These are phyloP conservation scores for Mustelus asterias DNA, from an alignment of 2,113 vertebrate genomes.

Conservation along the genomic window DNA sequence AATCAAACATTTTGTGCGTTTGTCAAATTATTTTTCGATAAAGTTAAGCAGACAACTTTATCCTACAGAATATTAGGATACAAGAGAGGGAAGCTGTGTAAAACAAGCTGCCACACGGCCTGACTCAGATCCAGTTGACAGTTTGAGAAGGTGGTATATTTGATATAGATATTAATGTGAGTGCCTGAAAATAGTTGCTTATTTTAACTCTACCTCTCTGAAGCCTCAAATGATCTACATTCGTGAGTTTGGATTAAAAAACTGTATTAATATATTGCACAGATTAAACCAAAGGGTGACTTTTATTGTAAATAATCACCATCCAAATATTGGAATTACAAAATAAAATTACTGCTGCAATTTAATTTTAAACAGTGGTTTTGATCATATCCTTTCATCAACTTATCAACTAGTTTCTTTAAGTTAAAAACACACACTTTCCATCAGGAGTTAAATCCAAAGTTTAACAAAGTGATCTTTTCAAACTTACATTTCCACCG, in stretches of 20 bases:
- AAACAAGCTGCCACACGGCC: too few species aligned
- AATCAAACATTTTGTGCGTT: neutral
- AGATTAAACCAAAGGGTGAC: neutral
- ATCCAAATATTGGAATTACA: neutral
- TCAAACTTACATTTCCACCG: constrained; percentile 90
- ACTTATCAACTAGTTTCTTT: neutral
- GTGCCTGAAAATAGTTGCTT: neutral
- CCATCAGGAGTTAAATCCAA: neutral
- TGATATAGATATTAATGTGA: neutral
- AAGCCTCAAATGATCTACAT: neutral
- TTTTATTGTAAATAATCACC: neutral
- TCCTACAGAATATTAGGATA: neutral
- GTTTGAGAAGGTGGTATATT: neutral
- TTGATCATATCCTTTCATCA: neutral
- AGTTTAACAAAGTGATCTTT: neutral
- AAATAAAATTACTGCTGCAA: neutral
- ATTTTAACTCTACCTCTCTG: neutral
- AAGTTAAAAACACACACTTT: neutral
- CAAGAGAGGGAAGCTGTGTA: neutral
- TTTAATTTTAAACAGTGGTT: neutral
- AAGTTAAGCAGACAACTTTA: neutral
- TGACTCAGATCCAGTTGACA: neutral
- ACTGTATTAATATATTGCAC: neutral
- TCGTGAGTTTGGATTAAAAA: too few species aligned
- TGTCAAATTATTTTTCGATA: neutral